Evolutionary conservation across 2,113 vertebrate species (phyloP).

Genomic region (Platysteira castanea): DNA sequence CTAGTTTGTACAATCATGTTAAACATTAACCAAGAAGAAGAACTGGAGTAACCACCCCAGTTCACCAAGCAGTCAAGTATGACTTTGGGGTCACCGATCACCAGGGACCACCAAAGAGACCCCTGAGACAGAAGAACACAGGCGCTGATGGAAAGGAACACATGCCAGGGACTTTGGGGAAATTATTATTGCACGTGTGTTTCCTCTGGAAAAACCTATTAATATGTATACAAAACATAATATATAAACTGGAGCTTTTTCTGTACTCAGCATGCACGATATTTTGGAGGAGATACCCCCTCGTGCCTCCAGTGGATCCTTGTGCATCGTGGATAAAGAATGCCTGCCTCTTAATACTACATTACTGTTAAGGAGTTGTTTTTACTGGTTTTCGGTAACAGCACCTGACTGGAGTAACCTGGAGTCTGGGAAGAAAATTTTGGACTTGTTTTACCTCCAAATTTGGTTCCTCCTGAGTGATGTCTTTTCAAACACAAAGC

Average conservation of each 20-base stretch:
- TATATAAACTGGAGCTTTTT: background rate
- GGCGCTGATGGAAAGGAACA: background rate
- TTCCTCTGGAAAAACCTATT: background rate
- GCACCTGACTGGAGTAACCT: background rate
- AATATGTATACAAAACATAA: background rate
- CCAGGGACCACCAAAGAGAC: background rate
- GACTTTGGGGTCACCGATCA: accelerated
- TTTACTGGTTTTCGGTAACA: background rate
- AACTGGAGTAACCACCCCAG: background rate
- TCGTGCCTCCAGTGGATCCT: accelerated
- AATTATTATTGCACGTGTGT: background rate
- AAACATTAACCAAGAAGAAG: background rate
- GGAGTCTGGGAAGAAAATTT: background rate
- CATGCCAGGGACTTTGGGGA: background rate
- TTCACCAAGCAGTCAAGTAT: background rate
- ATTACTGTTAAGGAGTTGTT: background rate
- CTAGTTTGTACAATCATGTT: background rate
- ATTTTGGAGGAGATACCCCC: background rate
- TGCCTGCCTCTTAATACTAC: background rate
- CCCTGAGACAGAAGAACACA: background rate
- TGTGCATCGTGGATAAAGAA: background rate
- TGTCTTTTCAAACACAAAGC: background rate
- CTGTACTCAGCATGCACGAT: accelerated
- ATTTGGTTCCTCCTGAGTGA: background rate
- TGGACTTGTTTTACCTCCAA: background rate